Evolutionary conservation across 2,113 vertebrate genomes (phyloP), one percentile per base, ranked within the genome.

Genomic region (Nestor notabilis): DNA sequence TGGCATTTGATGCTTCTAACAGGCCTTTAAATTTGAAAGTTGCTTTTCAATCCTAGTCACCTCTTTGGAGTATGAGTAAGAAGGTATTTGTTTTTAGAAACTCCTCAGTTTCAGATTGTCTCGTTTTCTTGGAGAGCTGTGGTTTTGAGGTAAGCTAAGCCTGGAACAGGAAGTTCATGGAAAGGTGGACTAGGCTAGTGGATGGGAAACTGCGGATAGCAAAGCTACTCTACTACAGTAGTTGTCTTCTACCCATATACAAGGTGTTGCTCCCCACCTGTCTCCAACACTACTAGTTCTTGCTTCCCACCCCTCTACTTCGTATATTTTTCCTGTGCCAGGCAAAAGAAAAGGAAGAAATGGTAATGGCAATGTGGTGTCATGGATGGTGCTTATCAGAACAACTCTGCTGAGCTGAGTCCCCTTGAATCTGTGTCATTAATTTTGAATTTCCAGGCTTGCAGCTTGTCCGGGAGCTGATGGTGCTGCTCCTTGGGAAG

Each of bases 231-330:
- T 35, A 2, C 20, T 47, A 13, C 16, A 15, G 0, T 69, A 4
- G 7, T 60, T 41, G 43, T 56, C n/a, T 52, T 63, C 23, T 61
- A 29, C 31, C 23, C 2, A 1, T 10, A 5, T 64, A 15, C 20
- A 13, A 52, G 49, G 23, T 37, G 37, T 58, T 82, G 47, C 47
- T 85, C 41, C 33, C 11, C 16, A 46, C 7, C 31, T 12, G 18
- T 47, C 37, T 77, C 25, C 6, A 56, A 2, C 5, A 6, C 15
- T 28, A 35, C 25, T 84, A 0, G 0, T 55, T 80, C 50, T 55
- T 84, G 33, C 50, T 46, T 87, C 13, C 9, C 11, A n/a, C 10
- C 9, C 12, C 7, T 71, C 24, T 12, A 7, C 23, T 82, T 87
- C 33, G n/a, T n/a, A 16, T 1, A 1, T 39, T 58, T 80, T 53